Conservation (phyloP, 2,888 invertebrate genomes). For the Eutolmus rufibarbis region DNA sequence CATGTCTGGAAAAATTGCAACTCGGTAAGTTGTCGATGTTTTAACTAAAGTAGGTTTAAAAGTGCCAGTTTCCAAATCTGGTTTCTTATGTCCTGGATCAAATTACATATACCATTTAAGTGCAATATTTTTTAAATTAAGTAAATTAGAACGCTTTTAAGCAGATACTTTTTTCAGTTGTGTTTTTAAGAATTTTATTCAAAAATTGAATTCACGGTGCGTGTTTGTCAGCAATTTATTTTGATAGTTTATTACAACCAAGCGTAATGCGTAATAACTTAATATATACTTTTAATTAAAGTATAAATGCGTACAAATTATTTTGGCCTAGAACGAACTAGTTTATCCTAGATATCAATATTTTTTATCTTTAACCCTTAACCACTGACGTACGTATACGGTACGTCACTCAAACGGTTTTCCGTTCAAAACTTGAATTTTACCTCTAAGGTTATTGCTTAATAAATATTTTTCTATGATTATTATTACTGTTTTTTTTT, state of each 20-base stretch:
- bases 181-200: too few relatives aligned
- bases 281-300: not conserved
- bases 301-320: not conserved
- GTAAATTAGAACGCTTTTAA: not conserved
- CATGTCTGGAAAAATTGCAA: slow-evolving; percentile 84
- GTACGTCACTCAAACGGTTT: too few relatives aligned
- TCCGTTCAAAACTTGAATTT: too few relatives aligned
- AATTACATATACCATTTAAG: not conserved
- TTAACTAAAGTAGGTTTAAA: not conserved
- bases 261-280: too few relatives aligned
- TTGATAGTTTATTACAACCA: not conserved
- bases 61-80: not conserved
- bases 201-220: not conserved
- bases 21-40: slow-evolving; percentile 53
- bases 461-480: too few relatives aligned
- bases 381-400: too few relatives aligned
- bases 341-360: not conserved
- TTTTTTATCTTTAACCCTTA: not conserved
- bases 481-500: too few relatives aligned
- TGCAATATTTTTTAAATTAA: too few relatives aligned
- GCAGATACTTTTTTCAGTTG: too few relatives aligned
- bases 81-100: not conserved
- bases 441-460: too few relatives aligned
- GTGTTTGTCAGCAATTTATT: not conserved
- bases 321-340: not conserved